Evolutionary conservation across 2,113 vertebrate genomes (phyloP).

Genomic region (Anhinga anhinga): DNA sequence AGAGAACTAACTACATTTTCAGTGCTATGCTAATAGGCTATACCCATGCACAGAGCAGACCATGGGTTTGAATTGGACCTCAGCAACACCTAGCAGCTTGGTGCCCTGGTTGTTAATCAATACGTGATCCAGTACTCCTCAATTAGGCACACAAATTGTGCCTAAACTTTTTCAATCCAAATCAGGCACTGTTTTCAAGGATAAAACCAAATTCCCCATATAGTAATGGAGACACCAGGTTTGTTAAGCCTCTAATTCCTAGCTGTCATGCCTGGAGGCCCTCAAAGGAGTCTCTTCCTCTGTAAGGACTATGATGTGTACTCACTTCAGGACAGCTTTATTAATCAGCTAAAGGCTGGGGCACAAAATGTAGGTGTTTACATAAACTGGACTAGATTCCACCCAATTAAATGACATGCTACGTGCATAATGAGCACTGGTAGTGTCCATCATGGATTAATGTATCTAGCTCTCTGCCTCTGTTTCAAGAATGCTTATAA

Average conservation of each 20-base stretch:
- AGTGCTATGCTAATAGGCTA: not conserved
- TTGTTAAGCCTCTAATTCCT: not conserved
- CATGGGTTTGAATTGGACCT: not conserved
- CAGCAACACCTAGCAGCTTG: not conserved
- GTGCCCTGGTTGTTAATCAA: not conserved
- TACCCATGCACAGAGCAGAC: not conserved
- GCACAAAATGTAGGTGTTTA: not conserved
- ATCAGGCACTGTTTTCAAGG: not conserved
- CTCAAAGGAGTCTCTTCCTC: not conserved
- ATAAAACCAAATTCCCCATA: not conserved
- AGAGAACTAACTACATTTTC: not conserved
- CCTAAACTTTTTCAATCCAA: not conserved
- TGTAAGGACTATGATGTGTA: not conserved
- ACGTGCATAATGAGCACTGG: not conserved
- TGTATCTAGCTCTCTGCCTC: not conserved
- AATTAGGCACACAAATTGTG: not conserved
- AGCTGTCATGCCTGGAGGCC: not conserved
- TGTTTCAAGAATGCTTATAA: not conserved
- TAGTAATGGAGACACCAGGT: not conserved
- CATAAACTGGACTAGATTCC: not conserved
- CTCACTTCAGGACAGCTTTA: not conserved
- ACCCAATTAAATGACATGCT: not conserved
- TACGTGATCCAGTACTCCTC: not conserved
- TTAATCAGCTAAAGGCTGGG: not conserved
- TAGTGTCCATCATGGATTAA: not conserved